Evolutionary conservation across 2,113 vertebrate genomes (phyloP), one percentile per base, ranked within the genome.

Genomic region (Austrofundulus limnaeus): DNA sequence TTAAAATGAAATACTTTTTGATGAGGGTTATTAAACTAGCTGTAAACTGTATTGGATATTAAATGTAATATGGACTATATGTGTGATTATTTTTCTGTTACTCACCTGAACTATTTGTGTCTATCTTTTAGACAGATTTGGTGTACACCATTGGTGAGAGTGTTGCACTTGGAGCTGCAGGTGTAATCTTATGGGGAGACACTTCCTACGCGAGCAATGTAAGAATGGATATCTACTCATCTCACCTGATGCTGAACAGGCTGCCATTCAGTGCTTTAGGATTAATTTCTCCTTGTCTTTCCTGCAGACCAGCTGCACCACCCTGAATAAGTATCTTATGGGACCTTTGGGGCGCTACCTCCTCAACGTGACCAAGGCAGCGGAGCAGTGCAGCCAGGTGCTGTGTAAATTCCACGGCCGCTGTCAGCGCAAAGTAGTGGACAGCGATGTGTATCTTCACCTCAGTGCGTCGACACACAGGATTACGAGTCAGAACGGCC

Each of bases 301-400:
- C 1, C 53, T 79, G 21, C 81, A 98, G 95, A 88, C 88, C 62
- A 91, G 85, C 58, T 99, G 97, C 75, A 90, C 86, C 57, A 85
- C 25, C 47, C 85, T 98, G 56, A 95, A 95, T 72, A 51, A 89
- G 1, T 99, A 98, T 1, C 76, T 97, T 62, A 90, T 89, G 21
- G 91, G 89, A 13, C 83, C 85, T 0, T 83, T 99, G 80, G 95
- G 97, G 0, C 93, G 69, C 42, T 98, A 98, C 84, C 84, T 98
- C 0, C 75, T 97, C 48, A 99, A 98, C 0, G 94, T 98, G 61
- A 95, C 94, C 0, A 91, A 88, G 17, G 94, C 93, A 0, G 90
- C 94, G 0, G 80, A 86, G 15, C 82, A 93, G 49, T 98, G 96
- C 88, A 98, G 96, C 68, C 70, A 60, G 55, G 64, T 21, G n/a